A percentile compares a stretch with the other conserved stretches of the same genome.
phyloP scores from a whole-genome alignment of 2,113 vertebrate genomes.

The Pedetes capensis region DNA sequence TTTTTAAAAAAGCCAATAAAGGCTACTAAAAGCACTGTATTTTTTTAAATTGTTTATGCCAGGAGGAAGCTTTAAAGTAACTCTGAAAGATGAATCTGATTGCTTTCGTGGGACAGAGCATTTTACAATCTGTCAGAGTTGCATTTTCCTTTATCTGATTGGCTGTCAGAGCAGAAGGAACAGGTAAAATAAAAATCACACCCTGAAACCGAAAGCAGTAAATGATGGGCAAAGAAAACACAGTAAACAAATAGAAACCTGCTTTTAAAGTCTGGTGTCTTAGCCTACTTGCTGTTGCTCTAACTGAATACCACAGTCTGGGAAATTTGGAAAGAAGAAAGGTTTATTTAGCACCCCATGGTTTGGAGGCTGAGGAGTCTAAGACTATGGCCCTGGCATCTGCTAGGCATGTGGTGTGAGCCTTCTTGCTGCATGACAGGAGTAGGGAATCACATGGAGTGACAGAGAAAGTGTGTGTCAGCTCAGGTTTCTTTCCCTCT shows the following conservation, averaged over 20 bases:
- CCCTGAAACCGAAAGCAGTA: conserved; percentile 18
- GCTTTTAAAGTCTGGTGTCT: background rate
- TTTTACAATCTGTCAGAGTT: background rate
- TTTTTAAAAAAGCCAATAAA: background rate
- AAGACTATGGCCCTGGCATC: no score
- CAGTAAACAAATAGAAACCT: background rate
- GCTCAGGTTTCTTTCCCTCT: background rate
- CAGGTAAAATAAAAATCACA: background rate
- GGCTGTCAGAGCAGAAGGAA: background rate
- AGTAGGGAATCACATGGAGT: background rate
- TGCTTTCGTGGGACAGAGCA: background rate
- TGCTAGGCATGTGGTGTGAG: no score
- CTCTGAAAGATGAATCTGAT: background rate
- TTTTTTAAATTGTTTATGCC: background rate
- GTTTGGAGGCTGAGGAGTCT: background rate
- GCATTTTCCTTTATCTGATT: background rate
- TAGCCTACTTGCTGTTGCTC: background rate
- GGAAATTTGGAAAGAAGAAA: background rate
- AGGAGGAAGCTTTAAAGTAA: background rate
- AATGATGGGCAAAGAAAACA: background rate
- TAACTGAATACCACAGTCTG: background rate
- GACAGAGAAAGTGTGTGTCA: background rate
- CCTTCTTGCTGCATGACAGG: background rate
- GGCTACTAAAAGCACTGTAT: background rate
- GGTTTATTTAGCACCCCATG: background rate